Conservation (phyloP, 2,888 invertebrate species). For the Acronicta leporina region DNA sequence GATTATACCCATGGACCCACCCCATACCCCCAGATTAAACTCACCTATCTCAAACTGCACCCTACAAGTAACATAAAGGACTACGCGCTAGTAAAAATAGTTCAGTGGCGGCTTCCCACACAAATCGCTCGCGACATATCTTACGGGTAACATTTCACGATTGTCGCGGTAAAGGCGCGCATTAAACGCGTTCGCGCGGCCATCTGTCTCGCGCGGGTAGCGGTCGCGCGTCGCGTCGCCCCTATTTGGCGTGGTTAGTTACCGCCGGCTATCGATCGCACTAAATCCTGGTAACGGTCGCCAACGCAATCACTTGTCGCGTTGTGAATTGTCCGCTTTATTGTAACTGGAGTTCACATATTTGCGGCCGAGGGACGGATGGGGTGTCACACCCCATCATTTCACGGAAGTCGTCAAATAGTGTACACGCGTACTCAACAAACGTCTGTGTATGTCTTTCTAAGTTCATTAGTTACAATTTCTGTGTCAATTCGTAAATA, state of each 20-base stretch:
- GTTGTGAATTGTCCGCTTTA: constrained; percentile 62
- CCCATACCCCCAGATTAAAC: no score
- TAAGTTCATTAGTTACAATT: background rate
- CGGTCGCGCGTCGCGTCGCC: constrained; percentile 39
- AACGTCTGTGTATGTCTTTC: background rate
- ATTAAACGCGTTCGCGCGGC: constrained; percentile 58
- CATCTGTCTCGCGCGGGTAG: constrained; percentile 61
- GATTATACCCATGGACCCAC: no score
- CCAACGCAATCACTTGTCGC: constrained; percentile 61
- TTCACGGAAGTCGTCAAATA: constrained; percentile 7
- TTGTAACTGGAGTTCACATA: constrained; percentile 55
- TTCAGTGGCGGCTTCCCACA: constrained; percentile 60
- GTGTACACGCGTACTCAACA: constrained; percentile 1
- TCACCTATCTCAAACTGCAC: background rate
- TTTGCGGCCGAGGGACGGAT: constrained; percentile 21
- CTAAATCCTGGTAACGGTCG: constrained; percentile 68
- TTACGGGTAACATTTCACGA: constrained; percentile 55
- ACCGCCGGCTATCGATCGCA: constrained; percentile 63
- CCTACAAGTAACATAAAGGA: background rate
- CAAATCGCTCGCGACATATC: constrained; percentile 56
- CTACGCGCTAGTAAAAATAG: constrained; percentile 28
- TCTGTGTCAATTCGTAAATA: no score
- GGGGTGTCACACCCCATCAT: constrained; percentile 15
- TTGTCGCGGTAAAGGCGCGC: constrained; percentile 56
- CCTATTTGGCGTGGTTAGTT: constrained; percentile 66